Base-by-base conservation (phyloP, 2,888 invertebrate species). In the Sinodicranocentrus sp. region DNA sequence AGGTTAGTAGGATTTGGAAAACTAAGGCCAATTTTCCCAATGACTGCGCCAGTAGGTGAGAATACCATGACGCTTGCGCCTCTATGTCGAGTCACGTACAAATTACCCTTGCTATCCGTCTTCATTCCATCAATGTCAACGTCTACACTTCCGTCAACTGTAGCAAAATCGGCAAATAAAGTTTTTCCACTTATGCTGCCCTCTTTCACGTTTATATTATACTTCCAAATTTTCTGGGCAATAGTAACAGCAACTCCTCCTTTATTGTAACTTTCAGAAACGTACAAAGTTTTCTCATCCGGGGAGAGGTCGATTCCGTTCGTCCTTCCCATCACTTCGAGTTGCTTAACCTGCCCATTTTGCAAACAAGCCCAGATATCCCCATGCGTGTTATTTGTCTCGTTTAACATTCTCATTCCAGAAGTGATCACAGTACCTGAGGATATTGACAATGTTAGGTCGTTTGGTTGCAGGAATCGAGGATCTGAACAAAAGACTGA, bases 241-340 rank as follows among this genome's bases (percentile, higher is more conserved):
- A 84, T 84, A n/a, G n/a, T n/a, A n/a, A n/a, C n/a, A 3, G 85
- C 82, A 0, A 26, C 65, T 13, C 87, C 84, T 15, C 65, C 83
- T n/a, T 77, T 70, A 39, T 85, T 87, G 57, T 77, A 84, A 13
- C 82, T 78, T 71, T 87, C 87, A 2, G 87, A 86, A 1, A 86
- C 87, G 67, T 86, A 87, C 21, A 87, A 28, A 21, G 17, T 68
- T 10, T 23, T 79, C 59, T 87, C 87, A 23, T 87, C 86, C 1
- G 85, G 85, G 5, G 86, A 84, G 17, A 87, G 61, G 61, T 87
- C 87, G 73, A 87, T 87, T 54, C 87, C 87, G 59, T 87, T 87
- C 1, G 86, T 86, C 48, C 87, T 79, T n/a, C 87, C 87, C 84
- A 87, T 82, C 10, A 87, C 72, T 13, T 82, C 86, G 28, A 87